Conservation (phyloP, 2,113 vertebrate species). For the Cairina moschata region DNA sequence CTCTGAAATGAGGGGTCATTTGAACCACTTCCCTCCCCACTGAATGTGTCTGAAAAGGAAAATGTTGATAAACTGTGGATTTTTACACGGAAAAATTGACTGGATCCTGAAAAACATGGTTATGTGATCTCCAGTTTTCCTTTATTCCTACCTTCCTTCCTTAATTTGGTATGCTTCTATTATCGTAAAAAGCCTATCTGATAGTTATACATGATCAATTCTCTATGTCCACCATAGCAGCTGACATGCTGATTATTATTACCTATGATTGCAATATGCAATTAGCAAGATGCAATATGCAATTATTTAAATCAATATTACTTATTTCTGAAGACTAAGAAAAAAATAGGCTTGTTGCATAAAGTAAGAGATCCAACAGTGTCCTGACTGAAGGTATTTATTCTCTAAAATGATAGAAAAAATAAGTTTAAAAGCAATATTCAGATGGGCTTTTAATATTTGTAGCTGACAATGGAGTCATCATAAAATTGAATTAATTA, state of each 20-base stretch:
- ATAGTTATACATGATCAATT: neutral
- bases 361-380: neutral
- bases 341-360: neutral
- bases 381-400: neutral
- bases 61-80: neutral
- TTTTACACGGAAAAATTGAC: neutral
- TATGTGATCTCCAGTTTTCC: neutral
- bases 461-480: accelerated
- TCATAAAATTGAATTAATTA: neutral
- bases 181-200: neutral
- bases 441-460: neutral
- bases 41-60: neutral
- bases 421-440: neutral
- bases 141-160: neutral
- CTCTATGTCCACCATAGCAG: neutral
- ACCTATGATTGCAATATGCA: neutral
- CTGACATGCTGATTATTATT: neutral
- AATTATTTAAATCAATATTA: neutral
- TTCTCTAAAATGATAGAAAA: neutral
- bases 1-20: neutral
- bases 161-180: neutral
- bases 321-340: neutral
- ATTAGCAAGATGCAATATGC: neutral
- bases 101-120: neutral
- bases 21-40: neutral